A percentile compares a stretch with the other conserved stretches of the same genome.
Evolutionary conservation across 2,888 invertebrate species (phyloP).

Genomic region (Diadromus collaris): DNA sequence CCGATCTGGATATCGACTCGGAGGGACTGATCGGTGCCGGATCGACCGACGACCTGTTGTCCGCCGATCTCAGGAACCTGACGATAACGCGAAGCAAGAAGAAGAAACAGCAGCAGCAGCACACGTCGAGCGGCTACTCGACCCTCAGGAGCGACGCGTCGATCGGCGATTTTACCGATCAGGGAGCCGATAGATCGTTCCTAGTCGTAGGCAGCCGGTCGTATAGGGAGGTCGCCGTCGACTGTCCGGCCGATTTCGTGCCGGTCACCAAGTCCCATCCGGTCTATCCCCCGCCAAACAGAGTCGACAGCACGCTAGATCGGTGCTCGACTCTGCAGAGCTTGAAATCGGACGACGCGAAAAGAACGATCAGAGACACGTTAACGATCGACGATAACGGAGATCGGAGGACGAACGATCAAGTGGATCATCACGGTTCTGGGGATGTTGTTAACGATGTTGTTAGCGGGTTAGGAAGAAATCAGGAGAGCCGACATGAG

Average conservation of each 20-base stretch:
- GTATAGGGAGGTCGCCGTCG: constrained; percentile 78
- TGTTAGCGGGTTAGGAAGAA: constrained; percentile 54
- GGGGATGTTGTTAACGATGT: constrained; percentile 50
- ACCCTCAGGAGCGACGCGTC: constrained; percentile 77
- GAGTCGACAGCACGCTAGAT: constrained; percentile 57
- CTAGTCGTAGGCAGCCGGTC: constrained; percentile 71
- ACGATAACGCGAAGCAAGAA: constrained; percentile 64
- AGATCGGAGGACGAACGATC: constrained; percentile 50
- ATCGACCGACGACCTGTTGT: constrained; percentile 75
- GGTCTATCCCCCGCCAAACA: constrained; percentile 77
- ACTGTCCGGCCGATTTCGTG: constrained; percentile 77
- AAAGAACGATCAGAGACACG: constrained; percentile 40
- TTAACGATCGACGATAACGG: constrained; percentile 44
- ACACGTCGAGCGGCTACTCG: constrained; percentile 77
- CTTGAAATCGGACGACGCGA: constrained; percentile 58
- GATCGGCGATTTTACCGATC: constrained; percentile 66
- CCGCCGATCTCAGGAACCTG: constrained; percentile 61
- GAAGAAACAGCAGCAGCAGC: constrained; percentile 73
- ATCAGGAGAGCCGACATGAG: constrained; percentile 62
- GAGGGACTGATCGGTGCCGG: constrained; percentile 72
- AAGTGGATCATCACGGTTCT: constrained; percentile 22
- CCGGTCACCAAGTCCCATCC: constrained; percentile 78
- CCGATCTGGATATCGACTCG: constrained; percentile 66
- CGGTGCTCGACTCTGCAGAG: constrained; percentile 53
- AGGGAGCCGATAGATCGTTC: constrained; percentile 68